phyloP scores from a whole-genome alignment of 2,797 vertebrate species.

The Amphiprion clarkii region DNA sequence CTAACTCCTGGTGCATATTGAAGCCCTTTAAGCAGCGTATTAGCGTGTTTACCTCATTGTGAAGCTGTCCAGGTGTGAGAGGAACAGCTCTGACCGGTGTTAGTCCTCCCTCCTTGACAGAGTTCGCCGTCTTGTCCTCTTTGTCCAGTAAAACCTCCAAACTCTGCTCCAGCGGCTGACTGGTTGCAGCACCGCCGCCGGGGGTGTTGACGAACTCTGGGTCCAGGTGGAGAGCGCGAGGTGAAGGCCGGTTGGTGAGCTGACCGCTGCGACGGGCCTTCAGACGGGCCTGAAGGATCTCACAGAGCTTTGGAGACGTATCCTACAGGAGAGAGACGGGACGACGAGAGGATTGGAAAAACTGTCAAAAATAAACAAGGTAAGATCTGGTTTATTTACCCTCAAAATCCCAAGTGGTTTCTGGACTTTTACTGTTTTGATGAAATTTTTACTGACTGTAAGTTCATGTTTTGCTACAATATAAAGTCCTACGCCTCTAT shows the following conservation, averaged over 20 bases:
- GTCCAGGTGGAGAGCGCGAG: conserved; percentile 81
- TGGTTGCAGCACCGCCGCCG: conserved; percentile 47
- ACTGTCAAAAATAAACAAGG: not conserved
- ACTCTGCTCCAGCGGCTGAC: conserved; percentile 75
- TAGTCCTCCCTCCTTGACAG: conserved; percentile 71
- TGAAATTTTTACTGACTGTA: too few species aligned
- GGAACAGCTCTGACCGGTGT: conserved; percentile 72
- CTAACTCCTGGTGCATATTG: not conserved
- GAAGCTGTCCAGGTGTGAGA: conserved; percentile 57
- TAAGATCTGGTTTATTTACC: too few species aligned
- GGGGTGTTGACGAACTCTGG: conserved; percentile 81
- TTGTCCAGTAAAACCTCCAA: conserved; percentile 81
- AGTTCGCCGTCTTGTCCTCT: conserved; percentile 66
- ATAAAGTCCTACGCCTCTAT: too few species aligned
- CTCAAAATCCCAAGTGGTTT: too few species aligned
- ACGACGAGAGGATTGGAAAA: not conserved
- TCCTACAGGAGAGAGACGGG: conserved; percentile 62
- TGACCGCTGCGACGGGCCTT: conserved; percentile 67
- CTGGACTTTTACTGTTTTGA: too few species aligned
- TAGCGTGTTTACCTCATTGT: conserved; percentile 67
- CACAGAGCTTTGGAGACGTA: conserved; percentile 79
- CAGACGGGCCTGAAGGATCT: conserved; percentile 80
- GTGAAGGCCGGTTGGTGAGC: conserved; percentile 68
- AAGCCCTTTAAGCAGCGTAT: too few species aligned
- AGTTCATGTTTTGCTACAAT: too few species aligned